These are phyloP conservation scores for Montipora foliosa DNA, from an alignment of 64 coral and sea anemone genomes.

Conservation along the genomic window DNA sequence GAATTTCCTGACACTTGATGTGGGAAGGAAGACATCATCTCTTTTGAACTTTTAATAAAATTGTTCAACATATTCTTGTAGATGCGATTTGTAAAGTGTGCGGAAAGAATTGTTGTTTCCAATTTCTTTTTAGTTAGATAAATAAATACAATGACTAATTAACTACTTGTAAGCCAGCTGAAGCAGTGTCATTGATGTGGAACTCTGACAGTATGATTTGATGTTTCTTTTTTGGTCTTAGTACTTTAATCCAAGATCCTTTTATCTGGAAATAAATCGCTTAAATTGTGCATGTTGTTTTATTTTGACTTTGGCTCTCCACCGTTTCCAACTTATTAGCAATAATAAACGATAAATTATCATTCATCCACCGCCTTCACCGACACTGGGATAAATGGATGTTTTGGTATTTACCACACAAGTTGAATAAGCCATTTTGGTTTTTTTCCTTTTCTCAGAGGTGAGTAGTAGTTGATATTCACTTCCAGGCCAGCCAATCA, in stretches of 20 bases:
- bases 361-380: no score
- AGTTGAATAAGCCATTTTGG: no score
- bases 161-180: background rate
- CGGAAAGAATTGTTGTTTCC: background rate
- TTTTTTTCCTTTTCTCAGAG: no score
- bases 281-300: background rate
- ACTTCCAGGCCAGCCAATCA: no score
- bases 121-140: background rate
- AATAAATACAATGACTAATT: no score
- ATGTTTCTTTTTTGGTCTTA: background rate
- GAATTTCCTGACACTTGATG: background rate
- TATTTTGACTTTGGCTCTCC: background rate
- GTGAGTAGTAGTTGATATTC: no score
- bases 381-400: no score
- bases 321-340: no score
- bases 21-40: background rate
- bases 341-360: no score
- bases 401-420: no score
- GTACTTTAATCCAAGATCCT: background rate
- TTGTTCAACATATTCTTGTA: conserved; percentile 15
- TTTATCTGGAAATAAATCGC: background rate
- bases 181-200: background rate
- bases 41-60: background rate
- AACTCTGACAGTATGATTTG: background rate
- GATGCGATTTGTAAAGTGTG: conserved; percentile 25